These are phyloP conservation scores for Shargacucullia verbasci DNA, from an alignment of 2,888 invertebrate genomes.

Conservation along the genomic window DNA sequence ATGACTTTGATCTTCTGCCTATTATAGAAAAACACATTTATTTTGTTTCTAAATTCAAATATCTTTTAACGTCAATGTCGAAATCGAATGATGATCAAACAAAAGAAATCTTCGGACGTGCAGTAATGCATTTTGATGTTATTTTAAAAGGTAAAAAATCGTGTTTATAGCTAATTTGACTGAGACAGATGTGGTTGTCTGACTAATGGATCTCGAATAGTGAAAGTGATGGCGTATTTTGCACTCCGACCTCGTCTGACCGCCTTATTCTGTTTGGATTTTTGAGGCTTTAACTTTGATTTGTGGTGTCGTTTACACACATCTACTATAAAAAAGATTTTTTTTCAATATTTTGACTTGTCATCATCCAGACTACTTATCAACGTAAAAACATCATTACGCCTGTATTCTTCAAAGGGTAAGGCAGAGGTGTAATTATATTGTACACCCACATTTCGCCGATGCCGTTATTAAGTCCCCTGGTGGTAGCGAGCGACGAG, in stretches of 20 bases:
- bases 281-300: background rate
- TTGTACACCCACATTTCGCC: too few relatives aligned
- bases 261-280: constrained; percentile 44
- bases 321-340: too few relatives aligned
- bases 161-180: constrained; percentile 79
- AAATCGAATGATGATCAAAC: constrained; percentile 25
- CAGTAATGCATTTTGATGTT: constrained; percentile 54
- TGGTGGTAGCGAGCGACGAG: too few relatives aligned
- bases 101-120: constrained; percentile 56
- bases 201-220: constrained; percentile 76
- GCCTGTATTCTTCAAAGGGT: too few relatives aligned
- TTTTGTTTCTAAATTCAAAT: constrained; percentile 26
- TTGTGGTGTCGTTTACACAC: background rate
- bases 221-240: constrained; percentile 78
- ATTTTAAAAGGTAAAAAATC: constrained; percentile 72
- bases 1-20: constrained; percentile 27
- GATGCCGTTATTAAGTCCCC: too few relatives aligned
- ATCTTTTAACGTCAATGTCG: constrained; percentile 15
- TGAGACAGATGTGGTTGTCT: constrained; percentile 78
- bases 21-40: constrained; percentile 11
- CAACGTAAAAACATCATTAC: too few relatives aligned
- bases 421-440: too few relatives aligned
- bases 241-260: constrained; percentile 73
- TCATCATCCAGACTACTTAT: too few relatives aligned
- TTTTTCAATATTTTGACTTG: too few relatives aligned